These are phyloP conservation scores for Notiomystis cincta DNA, from an alignment of 2,113 vertebrate species.

Conservation along the genomic window DNA sequence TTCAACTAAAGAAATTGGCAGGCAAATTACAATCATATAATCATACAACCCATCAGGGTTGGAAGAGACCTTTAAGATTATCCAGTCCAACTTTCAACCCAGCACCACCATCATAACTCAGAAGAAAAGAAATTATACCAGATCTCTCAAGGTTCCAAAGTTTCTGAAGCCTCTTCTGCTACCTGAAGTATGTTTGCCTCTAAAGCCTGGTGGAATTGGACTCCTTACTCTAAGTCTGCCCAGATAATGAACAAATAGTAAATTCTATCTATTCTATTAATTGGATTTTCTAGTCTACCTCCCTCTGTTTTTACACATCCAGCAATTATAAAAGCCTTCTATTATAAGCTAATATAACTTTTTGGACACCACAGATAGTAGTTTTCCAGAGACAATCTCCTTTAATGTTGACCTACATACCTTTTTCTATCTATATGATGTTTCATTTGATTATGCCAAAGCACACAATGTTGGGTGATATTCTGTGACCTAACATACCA, in stretches of 20 bases:
- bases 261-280: neutral
- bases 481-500: neutral
- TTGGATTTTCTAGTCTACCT: neutral
- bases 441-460: neutral
- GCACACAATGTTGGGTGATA: neutral
- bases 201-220: neutral
- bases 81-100: neutral
- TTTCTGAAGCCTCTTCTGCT: neutral
- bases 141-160: neutral
- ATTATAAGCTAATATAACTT: neutral
- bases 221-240: neutral
- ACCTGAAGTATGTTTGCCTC: neutral
- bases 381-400: neutral
- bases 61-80: neutral
- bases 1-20: neutral
- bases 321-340: neutral
- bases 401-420: neutral
- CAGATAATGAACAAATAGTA: neutral
- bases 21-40: neutral
- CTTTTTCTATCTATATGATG: neutral
- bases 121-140: neutral
- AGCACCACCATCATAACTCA: neutral
- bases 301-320: neutral
- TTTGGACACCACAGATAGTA: neutral
- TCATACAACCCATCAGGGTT: neutral